A percentile compares a stretch with the other conserved stretches of the same genome.
Conservation (phyloP, 92 coral and sea anemone species). For the Epizoanthus scotinus region DNA sequence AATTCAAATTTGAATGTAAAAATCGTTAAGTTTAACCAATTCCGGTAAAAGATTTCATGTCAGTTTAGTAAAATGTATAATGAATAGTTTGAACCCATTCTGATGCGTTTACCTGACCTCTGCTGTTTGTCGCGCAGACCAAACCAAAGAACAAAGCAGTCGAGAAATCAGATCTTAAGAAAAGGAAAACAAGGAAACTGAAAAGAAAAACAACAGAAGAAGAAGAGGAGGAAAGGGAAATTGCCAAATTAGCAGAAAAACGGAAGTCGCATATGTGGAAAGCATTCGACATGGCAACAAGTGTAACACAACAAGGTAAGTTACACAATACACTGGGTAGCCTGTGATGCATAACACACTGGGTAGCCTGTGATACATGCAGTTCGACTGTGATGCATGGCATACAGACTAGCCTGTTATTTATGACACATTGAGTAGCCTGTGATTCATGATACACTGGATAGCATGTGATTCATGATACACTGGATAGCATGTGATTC, state of each 20-base stretch:
- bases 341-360: background rate
- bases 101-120: background rate
- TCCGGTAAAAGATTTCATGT: background rate
- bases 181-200: background rate
- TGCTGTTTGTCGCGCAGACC: constrained; percentile 1
- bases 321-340: background rate
- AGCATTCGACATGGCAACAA: constrained; percentile 15
- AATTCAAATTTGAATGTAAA: too few species aligned
- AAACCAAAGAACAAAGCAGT: constrained; percentile 24
- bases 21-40: background rate
- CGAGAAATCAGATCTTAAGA: background rate
- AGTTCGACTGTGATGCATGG: too few species aligned
- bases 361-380: too few species aligned
- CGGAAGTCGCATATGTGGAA: constrained; percentile 31
- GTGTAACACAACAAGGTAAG: constrained; percentile 18
- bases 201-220: constrained; percentile 23
- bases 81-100: background rate
- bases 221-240: background rate
- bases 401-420: too few species aligned
- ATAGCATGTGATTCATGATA: too few species aligned
- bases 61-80: background rate
- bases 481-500: too few species aligned
- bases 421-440: too few species aligned
- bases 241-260: background rate
- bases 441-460: too few species aligned